These are phyloP conservation scores for Manacus vitellinus DNA, from an alignment of 2,113 vertebrate species.

Conservation along the genomic window DNA sequence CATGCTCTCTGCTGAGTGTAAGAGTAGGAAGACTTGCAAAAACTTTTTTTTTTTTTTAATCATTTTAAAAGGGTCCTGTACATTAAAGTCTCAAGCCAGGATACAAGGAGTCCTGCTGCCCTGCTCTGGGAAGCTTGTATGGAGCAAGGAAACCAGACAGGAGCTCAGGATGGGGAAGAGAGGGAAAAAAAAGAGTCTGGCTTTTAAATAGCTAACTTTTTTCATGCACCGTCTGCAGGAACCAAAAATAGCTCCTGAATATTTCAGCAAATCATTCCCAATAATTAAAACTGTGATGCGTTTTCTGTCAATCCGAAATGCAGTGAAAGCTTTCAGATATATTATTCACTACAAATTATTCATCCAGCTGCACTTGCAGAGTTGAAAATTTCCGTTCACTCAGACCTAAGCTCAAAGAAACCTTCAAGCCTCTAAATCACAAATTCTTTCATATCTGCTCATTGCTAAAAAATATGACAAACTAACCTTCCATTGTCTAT, in stretches of 20 bases:
- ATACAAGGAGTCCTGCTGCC: neutral
- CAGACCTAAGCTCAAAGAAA: neutral
- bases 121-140: neutral
- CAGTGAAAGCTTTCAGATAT: slow-evolving; percentile 18
- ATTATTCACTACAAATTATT: slow-evolving; percentile 51
- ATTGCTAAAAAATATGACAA: neutral
- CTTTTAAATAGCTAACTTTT: slow-evolving; percentile 47
- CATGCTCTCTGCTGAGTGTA: neutral
- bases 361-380: slow-evolving; percentile 43
- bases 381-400: slow-evolving; percentile 35
- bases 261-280: slow-evolving; percentile 58
- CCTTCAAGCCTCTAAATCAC: neutral
- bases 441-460: neutral
- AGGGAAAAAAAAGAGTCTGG: neutral
- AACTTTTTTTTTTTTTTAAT: neutral
- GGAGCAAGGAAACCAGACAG: neutral
- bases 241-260: slow-evolving; percentile 50
- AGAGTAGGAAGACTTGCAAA: neutral
- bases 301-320: slow-evolving; percentile 59
- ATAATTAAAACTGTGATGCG: slow-evolving; percentile 61
- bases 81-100: neutral
- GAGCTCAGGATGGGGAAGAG: neutral
- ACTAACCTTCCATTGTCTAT: neutral
- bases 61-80: neutral
- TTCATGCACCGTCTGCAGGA: slow-evolving; percentile 27